Conservation (phyloP, 1,140 invertebrate genomes). For the Papilio dardanus region DNA sequence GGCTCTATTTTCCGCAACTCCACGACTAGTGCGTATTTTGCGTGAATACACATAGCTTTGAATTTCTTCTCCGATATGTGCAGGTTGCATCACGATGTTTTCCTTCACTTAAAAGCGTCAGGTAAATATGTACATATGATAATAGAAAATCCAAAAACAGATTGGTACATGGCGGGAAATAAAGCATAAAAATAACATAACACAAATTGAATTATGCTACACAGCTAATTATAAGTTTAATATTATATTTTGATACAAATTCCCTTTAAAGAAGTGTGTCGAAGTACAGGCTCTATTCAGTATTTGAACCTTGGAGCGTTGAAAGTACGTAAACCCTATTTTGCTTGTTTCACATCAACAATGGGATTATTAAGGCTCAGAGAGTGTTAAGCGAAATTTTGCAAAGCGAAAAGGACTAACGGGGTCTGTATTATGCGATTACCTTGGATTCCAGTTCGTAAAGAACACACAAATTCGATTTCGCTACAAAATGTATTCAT, state of each 20-base stretch:
- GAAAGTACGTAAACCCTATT: constrained; percentile 36
- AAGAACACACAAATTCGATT: constrained; percentile 35
- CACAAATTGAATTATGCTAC: too few species aligned
- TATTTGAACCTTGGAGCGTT: constrained; percentile 31
- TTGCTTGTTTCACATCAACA: constrained; percentile 41
- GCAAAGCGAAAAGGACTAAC: constrained; percentile 43
- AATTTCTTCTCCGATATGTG: too few species aligned
- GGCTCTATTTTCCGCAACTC: too few species aligned
- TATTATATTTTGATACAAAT: neutral
- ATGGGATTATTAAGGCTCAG: constrained; percentile 44
- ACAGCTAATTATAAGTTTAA: neutral
- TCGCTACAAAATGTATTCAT: constrained; percentile 15
- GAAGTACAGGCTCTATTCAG: neutral
- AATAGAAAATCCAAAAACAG: too few species aligned
- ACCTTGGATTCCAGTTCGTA: constrained; percentile 26
- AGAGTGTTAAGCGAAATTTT: constrained; percentile 43
- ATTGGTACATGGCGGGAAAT: too few species aligned
- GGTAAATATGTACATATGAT: too few species aligned
- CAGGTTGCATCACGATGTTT: too few species aligned
- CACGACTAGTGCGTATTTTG: too few species aligned
- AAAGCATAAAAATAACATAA: too few species aligned
- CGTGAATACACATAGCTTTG: too few species aligned
- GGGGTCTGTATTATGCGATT: constrained; percentile 38
- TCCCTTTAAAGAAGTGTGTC: neutral
- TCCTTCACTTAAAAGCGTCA: too few species aligned